Conservation (phyloP, 64 coral and sea anemone genomes). For the Dendronephthya gigantea region DNA sequence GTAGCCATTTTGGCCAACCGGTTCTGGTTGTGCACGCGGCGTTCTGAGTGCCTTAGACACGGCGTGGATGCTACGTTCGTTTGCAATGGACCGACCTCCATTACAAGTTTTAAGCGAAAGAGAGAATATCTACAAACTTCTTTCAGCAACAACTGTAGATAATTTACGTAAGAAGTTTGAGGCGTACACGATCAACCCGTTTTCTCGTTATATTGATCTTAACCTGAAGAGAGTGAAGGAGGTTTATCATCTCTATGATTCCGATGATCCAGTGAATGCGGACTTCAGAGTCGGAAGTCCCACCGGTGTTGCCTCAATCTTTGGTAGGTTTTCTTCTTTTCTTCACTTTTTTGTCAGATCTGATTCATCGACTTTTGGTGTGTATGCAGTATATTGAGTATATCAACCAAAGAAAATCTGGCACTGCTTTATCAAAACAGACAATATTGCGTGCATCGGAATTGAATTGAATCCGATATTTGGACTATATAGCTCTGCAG, state of each 20-base stretch:
- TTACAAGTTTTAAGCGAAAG: constrained; percentile 84
- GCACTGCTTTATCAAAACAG: too few species aligned
- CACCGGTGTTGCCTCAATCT: constrained; percentile 7
- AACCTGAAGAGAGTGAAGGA: constrained; percentile 61
- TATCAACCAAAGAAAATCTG: too few species aligned
- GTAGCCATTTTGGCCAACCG: constrained; percentile 97
- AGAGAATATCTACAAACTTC: constrained; percentile 80
- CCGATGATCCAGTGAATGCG: constrained; percentile 83
- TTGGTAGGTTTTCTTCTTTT: constrained; percentile 20
- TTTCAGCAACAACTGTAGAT: constrained; percentile 59
- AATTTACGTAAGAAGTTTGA: constrained; percentile 85
- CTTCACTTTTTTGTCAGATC: not conserved
- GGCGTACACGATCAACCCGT: constrained; percentile 78
- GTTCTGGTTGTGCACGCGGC: constrained; percentile 95
- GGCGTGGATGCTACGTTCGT: constrained; percentile 95
- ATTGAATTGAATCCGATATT: too few species aligned
- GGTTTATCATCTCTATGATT: constrained; percentile 85
- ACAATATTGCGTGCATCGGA: too few species aligned
- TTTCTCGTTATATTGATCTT: constrained; percentile 56
- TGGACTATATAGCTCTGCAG: too few species aligned
- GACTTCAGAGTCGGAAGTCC: constrained; percentile 77
- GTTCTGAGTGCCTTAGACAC: constrained; percentile 88
- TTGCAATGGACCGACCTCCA: constrained; percentile 71
- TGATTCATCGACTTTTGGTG: too few species aligned
- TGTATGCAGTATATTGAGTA: too few species aligned